Evolutionary conservation across 2,888 invertebrate genomes (phyloP).

Genomic region (Diogma glabrata): DNA sequence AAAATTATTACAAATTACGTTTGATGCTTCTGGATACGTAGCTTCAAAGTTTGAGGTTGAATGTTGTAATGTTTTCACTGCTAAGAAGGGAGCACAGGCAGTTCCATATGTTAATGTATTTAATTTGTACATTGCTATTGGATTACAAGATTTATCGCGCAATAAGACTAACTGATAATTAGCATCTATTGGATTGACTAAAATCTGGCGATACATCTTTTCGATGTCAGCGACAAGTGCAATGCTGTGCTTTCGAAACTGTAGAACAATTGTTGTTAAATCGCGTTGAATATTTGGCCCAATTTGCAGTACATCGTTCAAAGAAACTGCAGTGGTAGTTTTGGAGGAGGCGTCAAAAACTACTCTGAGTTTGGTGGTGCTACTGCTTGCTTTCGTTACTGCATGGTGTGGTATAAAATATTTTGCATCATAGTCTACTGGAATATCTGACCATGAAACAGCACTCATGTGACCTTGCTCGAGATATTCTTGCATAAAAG

Average conservation of each 20-base stretch:
- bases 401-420: conserved; percentile 8
- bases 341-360: neutral
- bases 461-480: neutral
- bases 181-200: neutral
- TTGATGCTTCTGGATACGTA: neutral
- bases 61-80: conserved; percentile 12
- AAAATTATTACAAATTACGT: neutral
- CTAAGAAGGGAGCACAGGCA: conserved; percentile 6
- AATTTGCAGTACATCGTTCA: neutral
- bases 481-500: neutral
- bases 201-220: conserved; percentile 4
- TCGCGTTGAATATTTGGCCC: conserved; percentile 2
- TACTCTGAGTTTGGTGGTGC: conserved; percentile 2
- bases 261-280: neutral
- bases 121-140: neutral
- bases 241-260: neutral
- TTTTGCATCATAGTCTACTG: neutral
- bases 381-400: neutral
- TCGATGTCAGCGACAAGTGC: neutral
- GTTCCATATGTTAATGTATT: conserved; percentile 13
- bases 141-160: neutral
- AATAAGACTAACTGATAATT: conserved; percentile 3
- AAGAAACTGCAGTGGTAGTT: neutral
- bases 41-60: neutral
- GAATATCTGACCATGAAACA: neutral